Percentiles rank a stretch among this genome's conserved stretches.
phyloP scores from a whole-genome alignment of 2,113 vertebrate species.

The Callionymus lyra region DNA sequence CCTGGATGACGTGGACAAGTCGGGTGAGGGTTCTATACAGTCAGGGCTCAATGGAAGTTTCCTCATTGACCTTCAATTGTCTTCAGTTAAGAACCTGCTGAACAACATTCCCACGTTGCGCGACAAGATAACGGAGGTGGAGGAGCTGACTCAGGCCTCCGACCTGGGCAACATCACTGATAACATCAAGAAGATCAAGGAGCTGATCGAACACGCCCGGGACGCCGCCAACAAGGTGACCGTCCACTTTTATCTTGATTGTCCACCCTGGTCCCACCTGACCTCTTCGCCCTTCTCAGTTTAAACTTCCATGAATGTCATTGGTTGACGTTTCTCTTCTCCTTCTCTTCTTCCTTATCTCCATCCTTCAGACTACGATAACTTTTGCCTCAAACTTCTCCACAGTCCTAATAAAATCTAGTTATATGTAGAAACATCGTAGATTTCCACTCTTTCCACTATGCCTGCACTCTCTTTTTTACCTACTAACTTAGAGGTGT shows the following conservation, averaged over 20 bases:
- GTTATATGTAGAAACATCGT: too few species aligned
- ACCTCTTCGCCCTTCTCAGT: too few species aligned
- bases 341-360: too few species aligned
- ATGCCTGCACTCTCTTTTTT: too few species aligned
- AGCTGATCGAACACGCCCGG: slow-evolving; percentile 86
- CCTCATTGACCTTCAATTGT: not conserved
- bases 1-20: slow-evolving; percentile 51
- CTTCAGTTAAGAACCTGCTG: slow-evolving; percentile 78
- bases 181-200: slow-evolving; percentile 82
- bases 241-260: not conserved
- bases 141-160: slow-evolving; percentile 74
- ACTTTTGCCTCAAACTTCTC: too few species aligned
- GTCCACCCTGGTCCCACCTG: not conserved
- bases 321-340: too few species aligned
- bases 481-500: too few species aligned
- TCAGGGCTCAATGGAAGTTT: not conserved
- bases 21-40: slow-evolving; percentile 36
- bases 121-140: slow-evolving; percentile 77
- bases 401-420: too few species aligned
- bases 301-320: too few species aligned
- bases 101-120: slow-evolving; percentile 72
- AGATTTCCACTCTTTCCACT: too few species aligned
- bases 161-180: slow-evolving; percentile 76
- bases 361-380: too few species aligned
- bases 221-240: slow-evolving; percentile 88